phyloP scores from a whole-genome alignment of 1,140 invertebrate genomes.

The Lordiphosa stackelbergi region DNA sequence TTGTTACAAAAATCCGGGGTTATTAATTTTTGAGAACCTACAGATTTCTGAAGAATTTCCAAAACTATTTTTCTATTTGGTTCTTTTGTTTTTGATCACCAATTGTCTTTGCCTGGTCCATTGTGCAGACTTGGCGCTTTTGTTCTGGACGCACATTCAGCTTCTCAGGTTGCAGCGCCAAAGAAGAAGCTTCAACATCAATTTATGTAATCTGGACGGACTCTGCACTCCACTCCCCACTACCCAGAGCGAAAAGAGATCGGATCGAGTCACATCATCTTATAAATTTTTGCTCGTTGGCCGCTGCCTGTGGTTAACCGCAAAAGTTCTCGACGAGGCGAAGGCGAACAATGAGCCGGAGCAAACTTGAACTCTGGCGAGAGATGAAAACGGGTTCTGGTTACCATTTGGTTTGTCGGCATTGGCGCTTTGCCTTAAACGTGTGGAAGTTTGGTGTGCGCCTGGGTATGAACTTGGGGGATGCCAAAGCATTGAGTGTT shows the following conservation, averaged over 20 bases:
- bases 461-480: conserved; percentile 30
- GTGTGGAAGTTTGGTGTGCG: conserved; percentile 33
- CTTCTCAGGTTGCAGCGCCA: conserved; percentile 57
- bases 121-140: neutral
- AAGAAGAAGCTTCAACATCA: conserved; percentile 58
- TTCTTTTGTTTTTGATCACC: neutral
- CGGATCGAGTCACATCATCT: conserved; percentile 65
- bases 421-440: too few relatives aligned
- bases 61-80: too few relatives aligned
- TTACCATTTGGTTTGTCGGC: too few relatives aligned
- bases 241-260: neutral
- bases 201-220: conserved; percentile 69
- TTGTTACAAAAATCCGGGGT: too few relatives aligned
- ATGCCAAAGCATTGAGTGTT: conserved; percentile 12
- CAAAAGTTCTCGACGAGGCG: conserved; percentile 26
- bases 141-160: conserved; percentile 25
- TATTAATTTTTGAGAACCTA: too few relatives aligned
- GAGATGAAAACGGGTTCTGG: conserved; percentile 28
- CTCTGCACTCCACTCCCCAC: conserved; percentile 13
- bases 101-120: conserved; percentile 17
- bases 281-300: conserved; percentile 67
- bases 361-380: conserved; percentile 22
- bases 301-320: conserved; percentile 67
- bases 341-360: conserved; percentile 1
- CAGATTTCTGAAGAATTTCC: too few relatives aligned